Evolutionary conservation across 2,113 vertebrate species (phyloP), one percentile per base, ranked within the genome.

Genomic region (Caranx melampygus): DNA sequence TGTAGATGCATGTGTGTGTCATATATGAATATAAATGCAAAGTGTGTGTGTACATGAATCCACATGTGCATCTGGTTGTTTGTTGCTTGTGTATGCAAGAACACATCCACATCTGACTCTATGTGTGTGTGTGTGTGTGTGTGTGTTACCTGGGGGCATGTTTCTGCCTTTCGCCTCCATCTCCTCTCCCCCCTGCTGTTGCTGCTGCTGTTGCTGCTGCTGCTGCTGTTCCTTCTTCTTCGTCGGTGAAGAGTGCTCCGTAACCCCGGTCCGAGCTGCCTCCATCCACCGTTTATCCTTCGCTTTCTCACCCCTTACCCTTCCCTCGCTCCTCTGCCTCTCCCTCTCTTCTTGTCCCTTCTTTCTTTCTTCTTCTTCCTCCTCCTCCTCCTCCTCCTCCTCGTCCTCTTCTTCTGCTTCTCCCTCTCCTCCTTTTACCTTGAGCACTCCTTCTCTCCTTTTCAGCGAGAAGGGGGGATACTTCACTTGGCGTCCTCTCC

Each of bases 101-200:
- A 59, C 57, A 58, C 72, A 74, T 16, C 40, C 31, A 45, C 31
- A 44, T 55, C n/a, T 70, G 62, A 31, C 10, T n/a, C 3, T 35
- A 31, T 68, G 70, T 42, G 6, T 42, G 40, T 42, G 40, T 42
- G 40, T 11, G 40, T 42, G 40, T 11, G 40, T 42, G 40, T 35
- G 63, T 12, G 51, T 72, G 37, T 92, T 93, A 95, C 94, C 94
- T 95, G 94, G 70, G 85, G 92, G 92, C 88, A 94, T 88, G 91
- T 90, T 93, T 86, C 93, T 93, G 88, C 91, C 84, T 86, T 95
- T 95, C 4, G 91, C 90, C 88, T 95, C 94, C 94, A 95, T 95
- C 75, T 90, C 91, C 82, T 93, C 85, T 89, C 83, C 91, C 70
- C 51, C 84, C 80, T 68, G 87, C 83, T 79, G 86, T 62, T 54